These are phyloP conservation scores for Pollenia amentaria DNA, from an alignment of 2,888 invertebrate genomes.

Conservation along the genomic window DNA sequence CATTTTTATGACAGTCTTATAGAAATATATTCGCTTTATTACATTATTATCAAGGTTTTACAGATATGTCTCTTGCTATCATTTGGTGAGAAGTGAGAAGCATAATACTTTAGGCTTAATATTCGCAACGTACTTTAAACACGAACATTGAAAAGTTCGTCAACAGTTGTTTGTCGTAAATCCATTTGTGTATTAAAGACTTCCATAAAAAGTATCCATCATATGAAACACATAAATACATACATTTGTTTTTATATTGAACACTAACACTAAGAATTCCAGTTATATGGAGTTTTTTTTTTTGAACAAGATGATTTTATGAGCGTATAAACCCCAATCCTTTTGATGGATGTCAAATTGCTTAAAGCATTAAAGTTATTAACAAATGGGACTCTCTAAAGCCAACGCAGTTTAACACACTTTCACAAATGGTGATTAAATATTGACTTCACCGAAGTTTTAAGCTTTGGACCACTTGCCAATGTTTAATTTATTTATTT, in stretches of 20 bases:
- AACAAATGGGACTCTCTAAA: conserved; percentile 4
- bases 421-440: background rate
- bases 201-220: background rate
- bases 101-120: background rate
- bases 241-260: too few species aligned
- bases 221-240: too few species aligned
- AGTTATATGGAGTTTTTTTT: background rate
- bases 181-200: background rate
- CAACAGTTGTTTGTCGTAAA: conserved; percentile 2
- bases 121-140: background rate
- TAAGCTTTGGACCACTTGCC: too few species aligned
- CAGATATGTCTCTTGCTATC: background rate
- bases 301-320: background rate
- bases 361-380: conserved; percentile 25
- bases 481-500: too few species aligned
- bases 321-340: background rate
- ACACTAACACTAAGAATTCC: background rate
- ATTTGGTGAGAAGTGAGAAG: background rate
- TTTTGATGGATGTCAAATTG: conserved; percentile 24
- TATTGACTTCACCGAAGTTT: too few species aligned
- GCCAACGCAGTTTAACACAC: background rate
- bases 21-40: conserved; percentile 7
- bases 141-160: background rate
- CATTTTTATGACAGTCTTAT: conserved; percentile 15
- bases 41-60: conserved; percentile 17